Evolutionary conservation across 2,888 invertebrate species (phyloP).

Genomic region (Laothoe populi): DNA sequence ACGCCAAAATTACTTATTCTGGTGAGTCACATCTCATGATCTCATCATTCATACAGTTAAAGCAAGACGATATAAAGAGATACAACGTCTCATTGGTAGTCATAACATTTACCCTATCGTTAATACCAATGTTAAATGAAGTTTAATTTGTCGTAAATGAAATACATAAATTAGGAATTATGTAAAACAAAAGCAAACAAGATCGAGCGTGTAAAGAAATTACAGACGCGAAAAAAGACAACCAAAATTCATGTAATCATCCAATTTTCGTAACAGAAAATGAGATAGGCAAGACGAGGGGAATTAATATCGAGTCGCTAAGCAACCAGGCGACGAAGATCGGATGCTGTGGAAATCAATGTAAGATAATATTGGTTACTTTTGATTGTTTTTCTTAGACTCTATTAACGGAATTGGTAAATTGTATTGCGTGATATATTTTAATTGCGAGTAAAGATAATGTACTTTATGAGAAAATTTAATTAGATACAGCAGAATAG

Average conservation of each 20-base stretch:
- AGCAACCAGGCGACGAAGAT: slow-evolving; percentile 35
- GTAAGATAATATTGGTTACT: no score
- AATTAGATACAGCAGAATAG: no score
- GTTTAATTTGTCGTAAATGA: background rate
- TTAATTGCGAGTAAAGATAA: no score
- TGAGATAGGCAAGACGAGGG: slow-evolving; percentile 29
- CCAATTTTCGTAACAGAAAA: slow-evolving; percentile 34
- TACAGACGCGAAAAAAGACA: slow-evolving; percentile 21
- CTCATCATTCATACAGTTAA: no score
- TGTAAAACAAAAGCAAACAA: slow-evolving; percentile 19
- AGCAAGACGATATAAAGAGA: no score
- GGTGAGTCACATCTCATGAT: no score
- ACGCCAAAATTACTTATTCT: no score
- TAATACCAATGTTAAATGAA: background rate
- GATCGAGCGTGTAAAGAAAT: slow-evolving; percentile 13
- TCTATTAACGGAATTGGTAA: background rate
- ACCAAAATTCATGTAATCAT: slow-evolving; percentile 41
- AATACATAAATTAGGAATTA: slow-evolving; percentile 15
- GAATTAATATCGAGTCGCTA: slow-evolving; percentile 54
- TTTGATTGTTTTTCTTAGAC: background rate
- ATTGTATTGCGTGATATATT: background rate
- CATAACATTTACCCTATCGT: no score
- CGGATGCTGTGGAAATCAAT: slow-evolving; percentile 7
- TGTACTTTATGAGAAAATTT: no score
- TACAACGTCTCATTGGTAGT: no score